Evolutionary conservation across 2,797 vertebrate genomes (phyloP), one percentile per base, ranked within the genome.

Genomic region (Anolis apletophallus): DNA sequence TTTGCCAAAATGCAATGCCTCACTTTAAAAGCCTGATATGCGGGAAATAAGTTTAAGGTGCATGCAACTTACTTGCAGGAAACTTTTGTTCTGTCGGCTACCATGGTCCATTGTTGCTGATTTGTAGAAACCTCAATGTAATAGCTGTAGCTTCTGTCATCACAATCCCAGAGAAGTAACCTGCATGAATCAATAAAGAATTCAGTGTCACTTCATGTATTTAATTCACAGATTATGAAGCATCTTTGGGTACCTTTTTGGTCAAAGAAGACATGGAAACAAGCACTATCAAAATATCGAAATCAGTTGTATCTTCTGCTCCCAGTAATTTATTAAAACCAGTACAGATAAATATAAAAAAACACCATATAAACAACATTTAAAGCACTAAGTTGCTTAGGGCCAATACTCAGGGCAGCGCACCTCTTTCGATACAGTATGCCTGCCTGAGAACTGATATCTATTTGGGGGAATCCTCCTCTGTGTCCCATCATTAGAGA

Each of bases 61-160:
- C 83, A 12, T 0, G 8, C 5, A 86, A 95, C 96, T 97, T 90
- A 99, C 99, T 98, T 98, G 97, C 98, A 99, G 5, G 98, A 95
- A 89, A 96, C 95, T 89, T 98, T 98, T 59, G 98, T 99, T 91
- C 97, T 97, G 94, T 99, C 99, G 0, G 98, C 96, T 89, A 99
- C 98, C 96, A 97, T 98, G 0, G 96, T 98, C 99, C 99, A 99
- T 88, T 98, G 97, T 85, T 99, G 99, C 96, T 99, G 99, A 88
- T 99, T 98, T 4, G 97, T 97, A 87, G 99, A 99, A 81, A 98
- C 97, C 85, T 99, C 99, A 1, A 99, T 95, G 83, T 99, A 99
- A 92, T 99, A 99, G 87, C 98, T 99, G 91, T 99, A 99, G 91
- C 98, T 99, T 34, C 99, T 97, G 81, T 99, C 98, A 21, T 99